phyloP scores from a whole-genome alignment of 2,888 invertebrate species.

The Beris morrisii region DNA sequence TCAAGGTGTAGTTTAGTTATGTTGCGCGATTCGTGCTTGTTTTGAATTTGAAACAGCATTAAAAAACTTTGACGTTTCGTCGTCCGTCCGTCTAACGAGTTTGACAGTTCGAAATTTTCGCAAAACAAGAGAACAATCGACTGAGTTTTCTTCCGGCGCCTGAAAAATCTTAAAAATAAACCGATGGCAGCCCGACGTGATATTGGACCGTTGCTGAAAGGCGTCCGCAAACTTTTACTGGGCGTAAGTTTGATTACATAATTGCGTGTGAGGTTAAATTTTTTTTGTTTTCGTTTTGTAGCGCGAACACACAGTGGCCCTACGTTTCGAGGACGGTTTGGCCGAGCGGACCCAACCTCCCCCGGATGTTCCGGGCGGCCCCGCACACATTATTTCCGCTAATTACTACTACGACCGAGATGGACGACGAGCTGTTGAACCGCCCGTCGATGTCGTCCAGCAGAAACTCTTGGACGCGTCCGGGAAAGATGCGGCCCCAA shows the following conservation, averaged over 20 bases:
- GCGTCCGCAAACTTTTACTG: conserved; percentile 66
- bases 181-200: conserved; percentile 61
- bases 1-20: not conserved
- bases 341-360: conserved; percentile 78
- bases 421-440: conserved; percentile 72
- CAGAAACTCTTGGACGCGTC: conserved; percentile 25
- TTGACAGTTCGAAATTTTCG: not conserved
- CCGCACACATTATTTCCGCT: conserved; percentile 71
- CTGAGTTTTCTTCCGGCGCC: too few relatives aligned
- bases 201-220: conserved; percentile 66
- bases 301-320: conserved; percentile 64
- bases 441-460: conserved; percentile 49
- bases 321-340: conserved; percentile 69
- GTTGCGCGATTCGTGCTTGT: not conserved
- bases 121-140: too few relatives aligned
- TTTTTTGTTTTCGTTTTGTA: conserved; percentile 45
- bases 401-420: conserved; percentile 87
- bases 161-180: too few relatives aligned
- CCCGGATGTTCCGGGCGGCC: conserved; percentile 80
- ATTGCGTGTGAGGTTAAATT: conserved; percentile 10
- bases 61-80: not conserved
- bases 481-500: conserved; percentile 51
- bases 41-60: not conserved
- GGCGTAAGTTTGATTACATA: conserved; percentile 59
- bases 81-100: not conserved